These are phyloP conservation scores for Ecliptopera silaceata DNA, from an alignment of 2,888 invertebrate species.

Conservation along the genomic window DNA sequence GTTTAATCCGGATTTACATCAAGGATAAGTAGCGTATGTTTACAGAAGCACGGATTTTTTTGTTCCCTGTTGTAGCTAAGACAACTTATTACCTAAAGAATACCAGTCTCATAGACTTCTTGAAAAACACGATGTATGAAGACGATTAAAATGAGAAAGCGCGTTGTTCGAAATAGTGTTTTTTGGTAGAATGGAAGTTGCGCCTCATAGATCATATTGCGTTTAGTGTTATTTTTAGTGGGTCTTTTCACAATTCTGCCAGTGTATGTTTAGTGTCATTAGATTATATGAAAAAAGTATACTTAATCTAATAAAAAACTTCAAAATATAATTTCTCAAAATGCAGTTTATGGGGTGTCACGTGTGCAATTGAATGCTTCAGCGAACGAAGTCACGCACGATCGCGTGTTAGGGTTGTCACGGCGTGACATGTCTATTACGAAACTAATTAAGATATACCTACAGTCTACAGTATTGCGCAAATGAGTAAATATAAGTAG, in stretches of 20 bases:
- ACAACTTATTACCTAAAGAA: too few relatives aligned
- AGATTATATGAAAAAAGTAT: too few relatives aligned
- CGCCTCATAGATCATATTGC: too few relatives aligned
- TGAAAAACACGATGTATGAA: too few relatives aligned
- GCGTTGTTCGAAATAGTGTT: too few relatives aligned
- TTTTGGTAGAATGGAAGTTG: too few relatives aligned
- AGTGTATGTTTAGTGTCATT: too few relatives aligned
- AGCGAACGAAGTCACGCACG: conserved; percentile 18
- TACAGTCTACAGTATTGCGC: neutral
- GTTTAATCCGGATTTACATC: conserved; percentile 25
- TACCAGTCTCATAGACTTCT: too few relatives aligned
- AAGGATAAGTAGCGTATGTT: conserved; percentile 1
- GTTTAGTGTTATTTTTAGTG: too few relatives aligned
- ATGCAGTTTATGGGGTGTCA: conserved; percentile 13
- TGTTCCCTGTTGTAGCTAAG: too few relatives aligned
- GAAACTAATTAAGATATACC: neutral
- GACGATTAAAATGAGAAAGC: too few relatives aligned
- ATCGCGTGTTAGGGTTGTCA: conserved; percentile 22
- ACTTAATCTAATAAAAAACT: neutral
- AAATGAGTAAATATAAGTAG: neutral
- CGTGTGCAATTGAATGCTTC: conserved; percentile 10
- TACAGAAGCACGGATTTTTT: neutral
- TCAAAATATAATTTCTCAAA: neutral
- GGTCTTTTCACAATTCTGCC: too few relatives aligned
- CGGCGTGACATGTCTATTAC: conserved; percentile 8